Evolutionary conservation across 2,888 invertebrate genomes (phyloP).

Genomic region (Epicampocera succincta): DNA sequence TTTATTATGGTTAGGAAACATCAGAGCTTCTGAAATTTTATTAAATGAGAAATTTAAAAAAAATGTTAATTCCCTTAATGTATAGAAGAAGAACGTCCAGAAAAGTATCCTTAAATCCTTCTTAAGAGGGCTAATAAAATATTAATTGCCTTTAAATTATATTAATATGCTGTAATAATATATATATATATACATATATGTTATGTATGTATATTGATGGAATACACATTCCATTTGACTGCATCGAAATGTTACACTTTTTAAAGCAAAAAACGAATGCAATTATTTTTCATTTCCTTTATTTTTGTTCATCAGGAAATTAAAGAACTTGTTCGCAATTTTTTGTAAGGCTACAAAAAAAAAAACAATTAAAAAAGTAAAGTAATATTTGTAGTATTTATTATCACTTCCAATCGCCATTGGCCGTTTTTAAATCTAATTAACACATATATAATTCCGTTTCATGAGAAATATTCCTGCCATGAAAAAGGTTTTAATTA

Average conservation of each 20-base stretch:
- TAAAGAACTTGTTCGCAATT: slow-evolving; percentile 52
- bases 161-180: neutral
- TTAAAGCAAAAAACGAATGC: neutral
- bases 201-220: no score
- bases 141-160: neutral
- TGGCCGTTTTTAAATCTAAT: slow-evolving; percentile 60
- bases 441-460: slow-evolving; percentile 59
- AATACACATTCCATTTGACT: neutral
- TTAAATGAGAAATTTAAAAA: no score
- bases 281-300: slow-evolving; percentile 60
- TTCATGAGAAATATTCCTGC: slow-evolving; percentile 13
- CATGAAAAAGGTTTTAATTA: slow-evolving; percentile 28
- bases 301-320: slow-evolving; percentile 55
- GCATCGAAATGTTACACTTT: slow-evolving; percentile 2
- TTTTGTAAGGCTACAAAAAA: slow-evolving; percentile 30
- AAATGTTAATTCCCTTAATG: no score
- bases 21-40: no score
- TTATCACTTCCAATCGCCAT: slow-evolving; percentile 60
- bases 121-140: no score
- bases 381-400: slow-evolving; percentile 45
- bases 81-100: no score
- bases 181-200: no score
- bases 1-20: neutral
- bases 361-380: slow-evolving; percentile 7
- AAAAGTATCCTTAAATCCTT: no score